Conservation (phyloP, 2,113 vertebrate genomes). For the Ophthalmolycus amberensis region DNA sequence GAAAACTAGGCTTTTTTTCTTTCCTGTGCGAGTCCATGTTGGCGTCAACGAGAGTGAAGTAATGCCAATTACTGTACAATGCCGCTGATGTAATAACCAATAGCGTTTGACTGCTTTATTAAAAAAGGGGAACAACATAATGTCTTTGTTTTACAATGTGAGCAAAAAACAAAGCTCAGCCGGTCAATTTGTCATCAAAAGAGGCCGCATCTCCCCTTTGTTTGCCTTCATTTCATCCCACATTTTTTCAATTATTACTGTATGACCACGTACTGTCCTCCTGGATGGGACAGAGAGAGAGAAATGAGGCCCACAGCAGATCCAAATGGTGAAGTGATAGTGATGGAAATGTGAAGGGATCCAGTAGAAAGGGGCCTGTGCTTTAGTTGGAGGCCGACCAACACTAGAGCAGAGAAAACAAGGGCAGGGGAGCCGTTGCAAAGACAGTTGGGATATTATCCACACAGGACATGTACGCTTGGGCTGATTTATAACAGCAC, state of each 20-base stretch:
- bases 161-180: slow-evolving; percentile 20
- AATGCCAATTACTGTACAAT: slow-evolving; percentile 47
- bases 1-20: slow-evolving; percentile 15
- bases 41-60: slow-evolving; percentile 56
- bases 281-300: slow-evolving; percentile 38
- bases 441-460: slow-evolving; percentile 69
- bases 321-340: slow-evolving; percentile 45
- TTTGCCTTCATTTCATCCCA: slow-evolving; percentile 22
- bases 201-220: background rate
- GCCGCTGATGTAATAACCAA: slow-evolving; percentile 52
- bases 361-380: slow-evolving; percentile 57
- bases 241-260: slow-evolving; percentile 30
- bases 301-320: slow-evolving; percentile 30
- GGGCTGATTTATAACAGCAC: slow-evolving; percentile 64
- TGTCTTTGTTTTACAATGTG: slow-evolving; percentile 13
- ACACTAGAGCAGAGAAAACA: slow-evolving; percentile 52
- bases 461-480: slow-evolving; percentile 54
- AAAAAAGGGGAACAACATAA: slow-evolving; percentile 20
- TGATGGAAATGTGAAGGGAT: slow-evolving; percentile 58
- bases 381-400: slow-evolving; percentile 74
- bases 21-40: slow-evolving; percentile 30
- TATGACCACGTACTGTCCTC: slow-evolving; percentile 43
- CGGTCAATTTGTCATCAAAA: slow-evolving; percentile 22
- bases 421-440: slow-evolving; percentile 50
- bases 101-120: slow-evolving; percentile 45